Percentiles rank a stretch among this genome's conserved stretches.
phyloP scores from a whole-genome alignment of 2,113 vertebrate genomes.

The Copsychus sechellarum region DNA sequence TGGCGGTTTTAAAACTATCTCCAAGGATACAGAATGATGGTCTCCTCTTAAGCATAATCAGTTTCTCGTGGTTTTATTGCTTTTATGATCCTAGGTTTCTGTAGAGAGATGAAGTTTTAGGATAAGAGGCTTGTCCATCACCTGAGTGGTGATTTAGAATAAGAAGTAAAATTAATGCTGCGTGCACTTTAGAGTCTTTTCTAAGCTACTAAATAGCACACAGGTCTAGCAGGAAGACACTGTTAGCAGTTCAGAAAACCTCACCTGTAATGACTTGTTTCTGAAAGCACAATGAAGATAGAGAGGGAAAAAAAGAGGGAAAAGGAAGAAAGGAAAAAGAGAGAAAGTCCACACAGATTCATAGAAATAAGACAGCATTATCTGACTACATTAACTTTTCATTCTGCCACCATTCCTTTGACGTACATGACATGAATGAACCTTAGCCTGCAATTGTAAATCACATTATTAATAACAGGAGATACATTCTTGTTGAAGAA shows the following conservation, averaged over 20 bases:
- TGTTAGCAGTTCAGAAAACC: not conserved
- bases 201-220: not conserved
- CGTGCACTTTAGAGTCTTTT: not conserved
- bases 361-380: not conserved
- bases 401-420: not conserved
- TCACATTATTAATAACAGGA: not conserved
- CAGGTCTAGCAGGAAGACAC: not conserved
- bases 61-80: not conserved
- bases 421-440: not conserved
- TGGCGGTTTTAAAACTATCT: not conserved
- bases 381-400: not conserved
- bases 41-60: not conserved
- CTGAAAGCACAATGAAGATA: not conserved
- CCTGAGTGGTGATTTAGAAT: not conserved
- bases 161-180: constrained; percentile 19
- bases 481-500: not conserved
- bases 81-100: not conserved
- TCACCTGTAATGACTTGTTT: not conserved
- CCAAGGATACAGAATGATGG: not conserved
- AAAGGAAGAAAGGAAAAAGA: not conserved
- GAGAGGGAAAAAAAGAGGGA: not conserved
- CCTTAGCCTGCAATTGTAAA: not conserved
- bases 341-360: not conserved
- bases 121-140: not conserved
- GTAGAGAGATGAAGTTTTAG: not conserved